Evolutionary conservation across 2,888 invertebrate species (phyloP).

Genomic region (Anticlea derivata): DNA sequence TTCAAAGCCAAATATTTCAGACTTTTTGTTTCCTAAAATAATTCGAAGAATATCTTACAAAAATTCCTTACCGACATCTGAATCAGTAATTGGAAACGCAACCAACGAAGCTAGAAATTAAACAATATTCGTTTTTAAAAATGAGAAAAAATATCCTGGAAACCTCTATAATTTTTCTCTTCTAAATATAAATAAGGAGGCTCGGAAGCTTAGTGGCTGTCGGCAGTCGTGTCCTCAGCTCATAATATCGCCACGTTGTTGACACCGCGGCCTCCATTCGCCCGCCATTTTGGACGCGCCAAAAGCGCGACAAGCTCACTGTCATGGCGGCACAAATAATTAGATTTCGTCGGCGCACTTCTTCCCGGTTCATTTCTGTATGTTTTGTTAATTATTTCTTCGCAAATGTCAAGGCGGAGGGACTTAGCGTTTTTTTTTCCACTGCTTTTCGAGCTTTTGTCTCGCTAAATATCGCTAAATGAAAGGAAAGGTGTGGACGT

Average conservation of each 20-base stretch:
- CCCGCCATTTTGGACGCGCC: slow-evolving; percentile 63
- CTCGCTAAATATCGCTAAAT: slow-evolving; percentile 51
- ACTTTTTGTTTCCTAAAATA: slow-evolving; percentile 12
- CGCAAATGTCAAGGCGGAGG: slow-evolving; percentile 54
- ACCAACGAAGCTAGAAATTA: slow-evolving; percentile 47
- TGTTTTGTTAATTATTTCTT: slow-evolving; percentile 80
- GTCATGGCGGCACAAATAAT: slow-evolving; percentile 79
- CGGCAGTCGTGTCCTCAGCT: slow-evolving; percentile 67
- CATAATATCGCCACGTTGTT: slow-evolving; percentile 72
- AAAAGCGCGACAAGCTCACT: slow-evolving; percentile 74
- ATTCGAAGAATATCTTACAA: slow-evolving; percentile 16
- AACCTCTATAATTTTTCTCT: slow-evolving; percentile 61
- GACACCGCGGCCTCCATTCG: slow-evolving; percentile 62
- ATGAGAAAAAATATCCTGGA: slow-evolving; percentile 54
- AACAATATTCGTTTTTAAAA: slow-evolving; percentile 48
- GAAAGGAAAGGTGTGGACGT: slow-evolving; percentile 46
- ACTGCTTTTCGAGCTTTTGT: slow-evolving; percentile 51
- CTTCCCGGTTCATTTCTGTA: slow-evolving; percentile 76
- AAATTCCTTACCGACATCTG: slow-evolving; percentile 24
- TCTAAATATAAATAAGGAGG: slow-evolving; percentile 51
- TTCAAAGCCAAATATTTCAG: slow-evolving; percentile 1
- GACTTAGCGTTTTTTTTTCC: slow-evolving; percentile 41
- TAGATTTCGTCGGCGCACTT: slow-evolving; percentile 71
- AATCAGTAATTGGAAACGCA: slow-evolving; percentile 39
- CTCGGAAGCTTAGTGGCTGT: slow-evolving; percentile 73